Base-by-base conservation (phyloP, 1,140 invertebrate genomes). In the Nasonia giraulti region DNA sequence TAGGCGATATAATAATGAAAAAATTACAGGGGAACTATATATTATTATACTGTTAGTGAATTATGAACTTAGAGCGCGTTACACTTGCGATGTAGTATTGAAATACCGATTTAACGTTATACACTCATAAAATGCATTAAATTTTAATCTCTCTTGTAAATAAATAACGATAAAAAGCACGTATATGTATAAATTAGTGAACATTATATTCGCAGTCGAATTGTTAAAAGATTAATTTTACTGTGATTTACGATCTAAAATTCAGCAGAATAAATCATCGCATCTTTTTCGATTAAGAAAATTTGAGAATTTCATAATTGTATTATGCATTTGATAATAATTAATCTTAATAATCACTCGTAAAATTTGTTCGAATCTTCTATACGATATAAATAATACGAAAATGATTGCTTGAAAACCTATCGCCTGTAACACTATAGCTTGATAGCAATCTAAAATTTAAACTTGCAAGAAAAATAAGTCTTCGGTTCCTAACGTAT, bases 21-120 rank as follows among this genome's bases (percentile, higher is more conserved):
- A 75, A 66, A 82, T 75, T 82, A 17, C 73, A 75, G 73, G 27
- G 81, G 73, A 40, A 76, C 50, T 82, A 40, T 55, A 55, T 27
- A 27, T 27, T 27, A 27, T 55, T 50, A 55, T 62, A 62, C 55
- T n/a, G 55, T 62, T 66, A 44, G 44, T 76, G n/a, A 82, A 76
- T 82, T 75, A 82, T 82, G 73, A 82, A 82, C 47, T 74, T 76
- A 44, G 66, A 82, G 71, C 81, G 20, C 55, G 10, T 44, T 50
- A 40, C 27, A 62, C 40, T 37, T 40, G 50, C 69, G 73, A 74
- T 66, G 14, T 55, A 62, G 55, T 62, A 62, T n/a, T 62, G 55
- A n/a, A 62, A 62, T 62, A 62, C n/a, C 55, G 55, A 62, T n/a
- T 17, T 62, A 62, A 62, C 17, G 55, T 62, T 8, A 27, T 27